Percentiles rank a stretch among this genome's conserved stretches.
These are phyloP conservation scores for Zaprionus tsacasi DNA, from an alignment of 1,140 invertebrate genomes.

Conservation along the genomic window DNA sequence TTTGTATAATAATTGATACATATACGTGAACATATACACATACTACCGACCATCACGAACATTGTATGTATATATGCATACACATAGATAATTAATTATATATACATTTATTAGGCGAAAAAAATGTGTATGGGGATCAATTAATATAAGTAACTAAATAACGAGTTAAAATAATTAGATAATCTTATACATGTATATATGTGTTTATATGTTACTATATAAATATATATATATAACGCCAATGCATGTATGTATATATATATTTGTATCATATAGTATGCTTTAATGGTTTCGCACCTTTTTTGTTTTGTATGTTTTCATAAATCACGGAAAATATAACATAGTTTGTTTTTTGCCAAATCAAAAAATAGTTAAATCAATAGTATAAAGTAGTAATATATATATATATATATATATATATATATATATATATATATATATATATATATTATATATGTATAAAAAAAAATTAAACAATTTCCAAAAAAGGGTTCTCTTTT, in stretches of 20 bases:
- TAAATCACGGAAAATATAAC: slow-evolving; percentile 27
- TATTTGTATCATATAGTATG: slow-evolving; percentile 42
- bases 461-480: slow-evolving; percentile 29
- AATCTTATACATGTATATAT: slow-evolving; percentile 49
- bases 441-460: background rate
- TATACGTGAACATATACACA: slow-evolving; percentile 26
- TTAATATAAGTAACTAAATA: slow-evolving; percentile 77
- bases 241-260: slow-evolving; percentile 45
- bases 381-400: slow-evolving; percentile 4
- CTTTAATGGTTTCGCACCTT: slow-evolving; percentile 17
- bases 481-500: slow-evolving; percentile 27
- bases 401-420: background rate
- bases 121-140: slow-evolving; percentile 43
- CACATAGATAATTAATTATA: slow-evolving; percentile 57
- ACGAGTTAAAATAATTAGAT: slow-evolving; percentile 75
- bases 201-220: slow-evolving; percentile 36
- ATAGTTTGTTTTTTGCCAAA: slow-evolving; percentile 27
- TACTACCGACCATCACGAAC: slow-evolving; percentile 9
- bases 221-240: slow-evolving; percentile 26
- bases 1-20: background rate
- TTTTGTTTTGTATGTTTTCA: slow-evolving; percentile 9
- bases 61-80: slow-evolving; percentile 45
- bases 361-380: slow-evolving; percentile 23
- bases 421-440: background rate
- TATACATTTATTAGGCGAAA: slow-evolving; percentile 39